Evolutionary conservation across 1,140 invertebrate genomes (phyloP), one percentile per base, ranked within the genome.

Genomic region (Rhynchophorus ferrugineus): DNA sequence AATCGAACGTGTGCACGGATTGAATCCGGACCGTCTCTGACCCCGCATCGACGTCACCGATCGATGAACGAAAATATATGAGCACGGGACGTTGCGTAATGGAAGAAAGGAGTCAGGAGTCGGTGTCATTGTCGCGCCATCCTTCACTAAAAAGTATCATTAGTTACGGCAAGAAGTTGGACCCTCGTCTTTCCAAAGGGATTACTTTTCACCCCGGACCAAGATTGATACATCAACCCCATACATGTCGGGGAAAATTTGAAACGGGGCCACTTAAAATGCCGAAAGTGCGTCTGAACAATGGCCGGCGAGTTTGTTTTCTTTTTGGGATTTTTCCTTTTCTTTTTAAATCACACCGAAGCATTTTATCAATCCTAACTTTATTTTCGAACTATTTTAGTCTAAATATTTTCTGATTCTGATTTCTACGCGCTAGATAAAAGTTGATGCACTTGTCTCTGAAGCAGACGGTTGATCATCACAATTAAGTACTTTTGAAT

Each of bases 131-230:
- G 50, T 53, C 42, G 50, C 50, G 50, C 50, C 50, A 53, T 53
- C 50, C 43, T 45, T 53, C 50, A 53, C 50, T 53, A 53, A 53
- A 53, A 53, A 53, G 50, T 53, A 53, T 53, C 50, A 53, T 53
- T 53, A 53, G 50, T 53, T 53, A 53, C 50, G 50, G 43, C 50
- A 53, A 53, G 50, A 53, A 53, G 50, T 53, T 45, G 33, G 50
- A 53, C 50, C 50, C 50, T 53, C 50, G 50, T 53, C 50, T 53
- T 39, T 44, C 35, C 42, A 53, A 53, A 50, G 45, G 50, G 50
- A 53, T 53, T 53, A 53, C 50, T 53, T 53, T 53, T 53, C 42
- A 38, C 50, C 37, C 24, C 50, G 50, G 50, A 53, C 39, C 50
- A 45, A 53, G 50, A 53, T 53, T 53, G 50, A 53, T 53, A 45